A percentile compares a stretch with the other conserved stretches of the same genome.
These are phyloP conservation scores for Philhelius pedissequus DNA, from an alignment of 2,888 invertebrate genomes.

Conservation along the genomic window DNA sequence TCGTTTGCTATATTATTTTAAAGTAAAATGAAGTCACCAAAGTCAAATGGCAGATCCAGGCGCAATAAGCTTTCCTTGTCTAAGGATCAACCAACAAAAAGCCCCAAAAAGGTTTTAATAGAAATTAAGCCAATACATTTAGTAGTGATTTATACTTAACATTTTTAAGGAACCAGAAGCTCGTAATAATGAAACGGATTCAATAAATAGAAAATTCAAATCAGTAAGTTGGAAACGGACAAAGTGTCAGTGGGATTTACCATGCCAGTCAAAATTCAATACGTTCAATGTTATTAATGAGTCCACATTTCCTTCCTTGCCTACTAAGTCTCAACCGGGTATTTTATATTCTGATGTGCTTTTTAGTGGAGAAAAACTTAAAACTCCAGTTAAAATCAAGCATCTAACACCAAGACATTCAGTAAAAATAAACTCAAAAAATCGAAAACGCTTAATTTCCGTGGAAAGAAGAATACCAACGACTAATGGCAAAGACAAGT, in stretches of 20 bases:
- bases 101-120: slow-evolving; percentile 9
- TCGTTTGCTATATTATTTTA: neutral
- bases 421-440: neutral
- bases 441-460: slow-evolving; percentile 1
- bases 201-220: neutral
- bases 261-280: neutral
- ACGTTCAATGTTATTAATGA: neutral
- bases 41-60: slow-evolving; percentile 20
- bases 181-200: neutral
- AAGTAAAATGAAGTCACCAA: slow-evolving; percentile 52
- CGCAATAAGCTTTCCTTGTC: slow-evolving; percentile 15
- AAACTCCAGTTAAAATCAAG: slow-evolving; percentile 16
- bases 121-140: neutral
- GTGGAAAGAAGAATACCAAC: neutral
- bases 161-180: neutral
- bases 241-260: neutral
- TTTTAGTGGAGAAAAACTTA: slow-evolving; percentile 33
- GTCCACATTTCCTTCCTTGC: neutral
- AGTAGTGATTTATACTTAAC: neutral
- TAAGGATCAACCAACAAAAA: slow-evolving; percentile 19
- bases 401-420: slow-evolving; percentile 18
- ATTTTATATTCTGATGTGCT: slow-evolving; percentile 47
- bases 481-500: neutral
- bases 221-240: slow-evolving; percentile 45
- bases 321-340: slow-evolving; percentile 19